A percentile compares a stretch with the other conserved stretches of the same genome.
These are phyloP conservation scores for Geotrypetes seraphini DNA, from an alignment of 2,797 vertebrate species.

Conservation along the genomic window DNA sequence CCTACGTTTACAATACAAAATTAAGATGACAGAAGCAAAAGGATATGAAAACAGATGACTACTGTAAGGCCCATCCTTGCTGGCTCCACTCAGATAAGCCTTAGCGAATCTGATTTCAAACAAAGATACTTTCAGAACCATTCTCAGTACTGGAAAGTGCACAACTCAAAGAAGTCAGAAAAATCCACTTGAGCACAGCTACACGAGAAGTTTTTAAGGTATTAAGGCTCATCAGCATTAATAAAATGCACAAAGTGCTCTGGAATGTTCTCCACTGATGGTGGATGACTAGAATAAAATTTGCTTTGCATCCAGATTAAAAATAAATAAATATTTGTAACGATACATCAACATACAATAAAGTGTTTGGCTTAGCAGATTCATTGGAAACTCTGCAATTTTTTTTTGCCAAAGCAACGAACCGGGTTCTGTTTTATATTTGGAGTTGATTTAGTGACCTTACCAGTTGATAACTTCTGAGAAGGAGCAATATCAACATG, in stretches of 20 bases:
- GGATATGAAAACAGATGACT: no score
- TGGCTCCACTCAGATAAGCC: no score
- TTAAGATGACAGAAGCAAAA: no score
- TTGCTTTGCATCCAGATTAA: slow-evolving; percentile 20
- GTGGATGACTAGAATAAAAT: slow-evolving; percentile 30
- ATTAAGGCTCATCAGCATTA: slow-evolving; percentile 17
- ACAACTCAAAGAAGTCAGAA: slow-evolving; percentile 22
- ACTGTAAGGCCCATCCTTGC: no score
- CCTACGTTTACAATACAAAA: no score
- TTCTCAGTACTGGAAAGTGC: slow-evolving; percentile 23
- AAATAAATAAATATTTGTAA: slow-evolving; percentile 18
- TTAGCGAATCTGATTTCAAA: no score
- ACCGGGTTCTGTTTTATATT: slow-evolving; percentile 17
- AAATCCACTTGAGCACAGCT: slow-evolving; percentile 16
- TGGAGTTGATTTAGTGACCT: slow-evolving; percentile 21
- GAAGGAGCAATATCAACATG: slow-evolving; percentile 16
- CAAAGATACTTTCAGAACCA: slow-evolving; percentile 23
- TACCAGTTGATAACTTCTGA: slow-evolving; percentile 29
- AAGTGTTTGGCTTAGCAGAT: slow-evolving; percentile 20
- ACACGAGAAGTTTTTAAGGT: slow-evolving; percentile 15
- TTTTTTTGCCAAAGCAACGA: slow-evolving; percentile 13
- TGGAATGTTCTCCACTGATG: slow-evolving; percentile 4
- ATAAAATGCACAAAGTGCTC: slow-evolving; percentile 12
- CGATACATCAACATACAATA: slow-evolving; percentile 22
- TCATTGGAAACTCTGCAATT: slow-evolving; percentile 7